Base-by-base conservation (phyloP, 1,140 invertebrate species). In the Gryon sp. region DNA sequence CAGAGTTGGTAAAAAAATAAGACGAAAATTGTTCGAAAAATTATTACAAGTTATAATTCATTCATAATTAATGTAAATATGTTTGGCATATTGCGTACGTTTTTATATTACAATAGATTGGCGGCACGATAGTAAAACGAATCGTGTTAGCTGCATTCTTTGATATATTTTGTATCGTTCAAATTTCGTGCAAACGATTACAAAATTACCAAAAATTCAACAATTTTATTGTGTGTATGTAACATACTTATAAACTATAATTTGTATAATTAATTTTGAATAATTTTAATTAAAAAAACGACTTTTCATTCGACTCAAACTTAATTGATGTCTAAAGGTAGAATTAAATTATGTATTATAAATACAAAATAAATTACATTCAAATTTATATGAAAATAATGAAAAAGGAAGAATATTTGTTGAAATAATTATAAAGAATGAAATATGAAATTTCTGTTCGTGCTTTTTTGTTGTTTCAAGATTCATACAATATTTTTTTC, bases 161-260 rank as follows among this genome's bases (percentile, higher is more conserved):
- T n/a, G n/a, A n/a, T n/a, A n/a, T n/a, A n/a, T n/a, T n/a, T n/a
- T n/a, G n/a, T n/a, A n/a, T n/a, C n/a, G n/a, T n/a, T n/a, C n/a
- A n/a, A n/a, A n/a, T n/a, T n/a, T n/a, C n/a, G n/a, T n/a, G n/a
- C n/a, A 70, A 52, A 24, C n/a, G 9, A 36, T 46, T 28, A 66
- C 55, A 59, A 62, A 65, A 69, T 50, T 70, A 79, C 60, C 59
- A 74, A 72, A 60, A 48, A 53, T 76, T 78, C 77, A 85, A 83
- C 20, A 0, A 15, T 36, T 72, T 80, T 81, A 79, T 82, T 84
- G 80, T 78, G 70, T 75, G 22, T 70, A 72, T 45, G 16, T n/a
- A n/a, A n/a, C n/a, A n/a, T n/a, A n/a, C 79, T 85, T 85, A 85
- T 26, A 55, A 69, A 74, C 77, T 83, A 82, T n/a, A n/a, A n/a